Conservation (phyloP, 2,797 vertebrate species). For the Silurus lanzhouensis region DNA sequence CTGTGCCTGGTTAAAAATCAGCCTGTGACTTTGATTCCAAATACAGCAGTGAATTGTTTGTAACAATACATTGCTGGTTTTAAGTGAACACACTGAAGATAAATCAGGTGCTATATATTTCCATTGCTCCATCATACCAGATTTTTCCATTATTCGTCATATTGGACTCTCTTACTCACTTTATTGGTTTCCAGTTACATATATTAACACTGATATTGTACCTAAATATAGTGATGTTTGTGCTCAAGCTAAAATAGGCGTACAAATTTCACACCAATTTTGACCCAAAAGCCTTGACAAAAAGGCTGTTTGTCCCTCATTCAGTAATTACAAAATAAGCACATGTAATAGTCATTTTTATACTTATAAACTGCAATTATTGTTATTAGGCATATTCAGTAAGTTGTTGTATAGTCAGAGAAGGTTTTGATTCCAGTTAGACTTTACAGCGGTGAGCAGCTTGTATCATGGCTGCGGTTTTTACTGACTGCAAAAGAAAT, state of each 20-base stretch:
- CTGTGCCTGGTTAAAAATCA: conserved; percentile 27
- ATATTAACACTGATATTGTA: background rate
- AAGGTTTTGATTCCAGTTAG: background rate
- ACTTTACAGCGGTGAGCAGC: background rate
- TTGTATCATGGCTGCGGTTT: conserved; percentile 18
- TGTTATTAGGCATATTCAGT: background rate
- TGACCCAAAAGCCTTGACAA: background rate
- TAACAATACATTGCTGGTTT: background rate
- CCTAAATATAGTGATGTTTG: background rate
- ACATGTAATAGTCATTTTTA: background rate
- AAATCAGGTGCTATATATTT: background rate
- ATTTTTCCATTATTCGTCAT: background rate
- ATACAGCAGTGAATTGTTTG: background rate
- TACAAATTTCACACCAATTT: background rate
- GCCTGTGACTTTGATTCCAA: background rate
- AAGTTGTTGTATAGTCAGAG: background rate
- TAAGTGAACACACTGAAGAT: background rate
- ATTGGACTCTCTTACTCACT: background rate
- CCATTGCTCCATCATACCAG: background rate
- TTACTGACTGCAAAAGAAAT: conserved; percentile 13
- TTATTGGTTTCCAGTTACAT: background rate
- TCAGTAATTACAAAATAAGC: background rate
- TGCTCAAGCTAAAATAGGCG: background rate
- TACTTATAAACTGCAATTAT: background rate
- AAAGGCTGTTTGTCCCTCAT: background rate